Conservation (phyloP, 2,888 invertebrate genomes). For the Dynastes maya region DNA sequence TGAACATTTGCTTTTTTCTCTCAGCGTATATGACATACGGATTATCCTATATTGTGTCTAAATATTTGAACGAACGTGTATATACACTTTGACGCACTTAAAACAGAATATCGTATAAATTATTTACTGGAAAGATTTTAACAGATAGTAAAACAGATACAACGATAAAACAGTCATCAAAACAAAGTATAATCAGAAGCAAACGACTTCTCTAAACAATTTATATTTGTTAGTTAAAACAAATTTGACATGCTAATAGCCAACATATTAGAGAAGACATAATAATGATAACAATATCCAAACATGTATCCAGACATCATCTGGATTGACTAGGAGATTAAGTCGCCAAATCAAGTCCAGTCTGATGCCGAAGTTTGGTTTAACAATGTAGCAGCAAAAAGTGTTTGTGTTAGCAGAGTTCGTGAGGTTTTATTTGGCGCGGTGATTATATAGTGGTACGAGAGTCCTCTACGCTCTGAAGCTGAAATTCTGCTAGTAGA, state of each 20-base stretch:
- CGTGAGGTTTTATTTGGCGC: background rate
- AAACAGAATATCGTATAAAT: too few species aligned
- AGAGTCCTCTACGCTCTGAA: background rate
- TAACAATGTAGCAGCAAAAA: background rate
- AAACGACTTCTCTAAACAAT: background rate
- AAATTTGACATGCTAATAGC: background rate
- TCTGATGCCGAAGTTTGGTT: background rate
- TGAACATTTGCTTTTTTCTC: too few species aligned
- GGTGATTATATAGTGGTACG: background rate
- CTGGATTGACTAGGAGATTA: background rate
- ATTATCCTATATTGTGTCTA: too few species aligned
- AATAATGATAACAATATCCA: slow-evolving; percentile 6
- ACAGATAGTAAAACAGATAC: too few species aligned
- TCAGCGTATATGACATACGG: too few species aligned
- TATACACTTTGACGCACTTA: too few species aligned
- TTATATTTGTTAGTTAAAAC: background rate
- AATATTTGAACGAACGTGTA: too few species aligned
- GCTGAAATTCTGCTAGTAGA: too few species aligned
- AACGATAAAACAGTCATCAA: too few species aligned
- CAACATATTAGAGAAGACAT: background rate
- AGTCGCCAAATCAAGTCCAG: background rate
- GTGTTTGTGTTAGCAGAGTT: background rate
- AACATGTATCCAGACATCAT: background rate
- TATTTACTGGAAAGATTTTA: too few species aligned
- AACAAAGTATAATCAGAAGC: too few species aligned